Conservation (phyloP, 1,140 invertebrate species). For the Paraescarpia echinospica region DNA sequence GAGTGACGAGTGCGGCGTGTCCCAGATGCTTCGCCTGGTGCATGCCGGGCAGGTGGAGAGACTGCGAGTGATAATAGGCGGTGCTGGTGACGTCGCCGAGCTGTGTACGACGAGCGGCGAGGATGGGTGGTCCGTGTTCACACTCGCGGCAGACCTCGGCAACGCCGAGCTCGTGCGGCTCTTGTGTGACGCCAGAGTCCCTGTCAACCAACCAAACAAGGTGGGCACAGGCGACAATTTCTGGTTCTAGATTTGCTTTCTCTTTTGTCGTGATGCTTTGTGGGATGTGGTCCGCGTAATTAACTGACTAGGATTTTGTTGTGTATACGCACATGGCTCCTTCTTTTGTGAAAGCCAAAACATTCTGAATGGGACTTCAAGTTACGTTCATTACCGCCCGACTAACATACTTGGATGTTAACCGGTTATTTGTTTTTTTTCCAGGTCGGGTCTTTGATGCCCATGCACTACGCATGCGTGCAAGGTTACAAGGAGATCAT, state of each 20-base stretch:
- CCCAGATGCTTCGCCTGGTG: neutral
- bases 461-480: constrained; percentile 30
- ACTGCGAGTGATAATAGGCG: neutral
- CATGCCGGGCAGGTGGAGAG: neutral
- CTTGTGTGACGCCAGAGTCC: constrained; percentile 13
- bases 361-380: too few relatives aligned
- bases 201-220: constrained; percentile 3
- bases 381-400: too few relatives aligned
- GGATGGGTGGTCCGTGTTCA: constrained; percentile 23
- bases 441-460: constrained; percentile 19
- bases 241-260: neutral
- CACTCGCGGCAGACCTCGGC: constrained; percentile 27
- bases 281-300: neutral
- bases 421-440: neutral
- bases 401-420: too few relatives aligned
- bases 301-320: too few relatives aligned
- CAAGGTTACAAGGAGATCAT: constrained; percentile 30
- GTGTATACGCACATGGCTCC: too few relatives aligned
- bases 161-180: constrained; percentile 19
- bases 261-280: neutral
- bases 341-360: too few relatives aligned
- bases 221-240: neutral
- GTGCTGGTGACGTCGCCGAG: constrained; percentile 11
- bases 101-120: constrained; percentile 16
- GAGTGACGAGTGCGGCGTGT: neutral